Base-by-base conservation (phyloP, 2,888 invertebrate genomes). In the Caenorhabditis sp. region DNA sequence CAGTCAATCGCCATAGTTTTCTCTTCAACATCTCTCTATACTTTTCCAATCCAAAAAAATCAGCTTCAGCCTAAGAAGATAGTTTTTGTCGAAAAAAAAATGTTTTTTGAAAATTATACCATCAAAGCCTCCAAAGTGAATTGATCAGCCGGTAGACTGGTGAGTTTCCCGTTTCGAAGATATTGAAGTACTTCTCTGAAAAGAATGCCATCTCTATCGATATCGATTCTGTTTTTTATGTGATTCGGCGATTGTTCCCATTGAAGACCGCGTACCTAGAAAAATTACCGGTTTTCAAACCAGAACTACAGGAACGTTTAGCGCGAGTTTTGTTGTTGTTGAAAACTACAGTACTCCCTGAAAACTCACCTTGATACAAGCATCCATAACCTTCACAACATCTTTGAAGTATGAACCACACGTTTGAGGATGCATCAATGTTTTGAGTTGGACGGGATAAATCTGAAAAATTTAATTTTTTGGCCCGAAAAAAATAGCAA, bases 191-290 rank as follows among this genome's bases (percentile, higher is more conserved):
- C 74, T 50, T 75, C 65, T 49, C 79, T 31, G 36, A 79, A 79
- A 37, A 79, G 68, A 0, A 63, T 19, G 5, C 75, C 72, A 59
- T 79, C 79, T 14, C 79, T 26, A 66, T 79, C 79, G 36, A 79
- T 77, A 55, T 79, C 79, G 17, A 79, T 69, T 19, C 79, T 61
- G 57, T 68, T 68, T 49, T 79, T 79, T 53, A 79, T 76, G 55
- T 77, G 79, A 62, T 79, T 79, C 23, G 79, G 70, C 19, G 77
- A 72, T 36, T 67, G 57, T 10, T 79, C 79, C 79, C 79, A 79
- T 21, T 75, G 79, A 4, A 49, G 27, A 8, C 75, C 72, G 24
- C 68, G 23, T 12, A 73, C 69, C 73, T 73, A n/a, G 24, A 58
- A 58, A 26, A 26, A 26, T 26, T 55, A 5, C 4, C 8, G 50